Base-by-base conservation (phyloP, 2,113 vertebrate species). In the Mirza zaza region DNA sequence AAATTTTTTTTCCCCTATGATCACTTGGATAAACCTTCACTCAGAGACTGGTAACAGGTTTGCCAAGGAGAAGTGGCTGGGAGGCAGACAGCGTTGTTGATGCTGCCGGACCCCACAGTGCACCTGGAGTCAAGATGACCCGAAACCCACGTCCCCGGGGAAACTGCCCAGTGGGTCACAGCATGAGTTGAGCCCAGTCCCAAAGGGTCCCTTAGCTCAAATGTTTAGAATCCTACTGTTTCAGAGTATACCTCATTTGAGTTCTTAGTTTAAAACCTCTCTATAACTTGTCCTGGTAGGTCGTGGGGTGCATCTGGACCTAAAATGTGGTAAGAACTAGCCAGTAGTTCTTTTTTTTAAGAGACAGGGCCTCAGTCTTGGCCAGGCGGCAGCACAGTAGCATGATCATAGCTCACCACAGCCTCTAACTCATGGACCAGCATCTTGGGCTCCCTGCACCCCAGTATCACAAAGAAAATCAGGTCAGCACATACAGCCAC, bases 181-280 rank as follows among this genome's bases (percentile, higher is more conserved):
- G 14, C 17, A 6, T 63, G 55, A 17, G 21, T 13, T 85, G 45
- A 86, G 27, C 55, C 20, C 61, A 57, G 3, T 34, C 27, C 5
- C 10, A 9, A 42, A 73, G 29, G 3, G 9, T 34, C 9, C 39
- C 32, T 18, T 4, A 75, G 63, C 15, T 55, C n/a, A n/a, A 39
- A 71, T 27, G 8, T 83, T 84, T 27, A 36, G 39, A 70, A 42
- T 63, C 14, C 34, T 29, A 34, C 8, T 5, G 0, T 20, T 42
- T 11, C 48, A 79, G 15, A 50, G 13, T 29, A 25, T 7, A 23
- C 20, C 52, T 21, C 13, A 39, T 13, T 42, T 80, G 39, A 42
- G 34, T 32, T 67, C 63, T 86, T 59, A 10, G 17, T 59, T 83
- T 92, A 57, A 95, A 94, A 59, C 6, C 25, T 92, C 12, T 63